A percentile compares a stretch with the other conserved stretches of the same genome.
Conservation (phyloP, 2,113 vertebrate genomes). For the Lepisosteus oculatus region DNA sequence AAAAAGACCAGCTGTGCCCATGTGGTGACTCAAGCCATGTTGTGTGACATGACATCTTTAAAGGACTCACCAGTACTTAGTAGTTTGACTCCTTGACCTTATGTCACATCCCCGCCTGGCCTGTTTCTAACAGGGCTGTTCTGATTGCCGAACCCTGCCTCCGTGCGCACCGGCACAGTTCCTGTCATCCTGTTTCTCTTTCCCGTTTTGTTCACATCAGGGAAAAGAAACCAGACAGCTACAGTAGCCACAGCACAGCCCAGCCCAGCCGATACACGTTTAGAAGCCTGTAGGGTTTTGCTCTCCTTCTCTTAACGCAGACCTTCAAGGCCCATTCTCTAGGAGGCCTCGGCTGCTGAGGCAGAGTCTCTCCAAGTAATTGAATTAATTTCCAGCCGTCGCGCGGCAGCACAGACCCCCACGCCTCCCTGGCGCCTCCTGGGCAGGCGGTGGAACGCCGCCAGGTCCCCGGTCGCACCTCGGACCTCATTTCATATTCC, state of each 20-base stretch:
- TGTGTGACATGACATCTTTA: no score
- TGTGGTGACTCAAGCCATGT: no score
- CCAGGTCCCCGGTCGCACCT: constrained; percentile 41
- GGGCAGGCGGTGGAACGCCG: constrained; percentile 32
- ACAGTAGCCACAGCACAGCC: not conserved
- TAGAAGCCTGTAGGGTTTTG: not conserved
- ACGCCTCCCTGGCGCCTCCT: constrained; percentile 27
- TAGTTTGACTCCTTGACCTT: no score
- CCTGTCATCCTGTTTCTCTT: no score
- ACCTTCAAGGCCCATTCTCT: constrained; percentile 30
- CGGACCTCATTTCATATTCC: constrained; percentile 60
- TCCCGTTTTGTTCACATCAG: no score
- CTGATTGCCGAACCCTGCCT: no score
- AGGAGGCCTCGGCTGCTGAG: constrained; percentile 1
- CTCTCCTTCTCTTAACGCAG: constrained; percentile 2
- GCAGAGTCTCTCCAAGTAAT: constrained; percentile 24
- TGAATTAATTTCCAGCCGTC: constrained; percentile 29
- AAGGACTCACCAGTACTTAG: no score
- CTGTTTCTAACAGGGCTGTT: no score
- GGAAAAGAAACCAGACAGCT: no score
- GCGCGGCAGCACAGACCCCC: constrained; percentile 28
- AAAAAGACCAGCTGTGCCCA: no score
- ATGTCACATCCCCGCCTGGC: no score
- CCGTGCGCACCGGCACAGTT: no score
- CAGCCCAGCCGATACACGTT: not conserved